Conservation (phyloP, 2,888 invertebrate species). For the Diaprepes abbreviatus region DNA sequence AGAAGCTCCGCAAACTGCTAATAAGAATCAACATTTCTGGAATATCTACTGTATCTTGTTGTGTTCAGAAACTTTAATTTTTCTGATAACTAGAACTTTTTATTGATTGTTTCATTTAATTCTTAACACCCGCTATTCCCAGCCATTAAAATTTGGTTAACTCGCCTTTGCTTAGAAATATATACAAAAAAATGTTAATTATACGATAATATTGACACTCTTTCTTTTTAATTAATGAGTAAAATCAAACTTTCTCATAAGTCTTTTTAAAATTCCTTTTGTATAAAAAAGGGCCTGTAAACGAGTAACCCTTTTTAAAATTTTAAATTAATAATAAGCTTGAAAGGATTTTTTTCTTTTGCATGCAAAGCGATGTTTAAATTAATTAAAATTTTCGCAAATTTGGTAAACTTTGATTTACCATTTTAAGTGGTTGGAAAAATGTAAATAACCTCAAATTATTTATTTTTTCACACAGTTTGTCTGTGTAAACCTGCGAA, state of each 20-base stretch:
- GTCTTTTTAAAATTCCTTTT: conserved; percentile 1
- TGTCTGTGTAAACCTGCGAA: too few relatives aligned
- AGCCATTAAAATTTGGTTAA: too few relatives aligned
- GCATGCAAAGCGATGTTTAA: conserved; percentile 13
- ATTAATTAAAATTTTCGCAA: conserved; percentile 15
- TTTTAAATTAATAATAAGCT: conserved; percentile 12
- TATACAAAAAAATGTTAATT: too few relatives aligned
- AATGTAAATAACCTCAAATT: background rate
- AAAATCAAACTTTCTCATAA: background rate
- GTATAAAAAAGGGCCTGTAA: background rate
- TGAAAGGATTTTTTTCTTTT: background rate
- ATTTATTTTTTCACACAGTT: background rate
- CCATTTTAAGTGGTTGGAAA: background rate
- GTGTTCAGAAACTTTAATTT: too few relatives aligned
- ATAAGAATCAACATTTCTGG: too few relatives aligned
- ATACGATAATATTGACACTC: background rate
- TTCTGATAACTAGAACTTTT: too few relatives aligned
- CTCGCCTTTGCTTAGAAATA: too few relatives aligned
- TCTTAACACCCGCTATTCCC: too few relatives aligned
- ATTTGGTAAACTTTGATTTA: conserved; percentile 14
- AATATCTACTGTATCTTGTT: too few relatives aligned
- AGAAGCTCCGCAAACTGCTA: too few relatives aligned
- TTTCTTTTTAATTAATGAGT: background rate
- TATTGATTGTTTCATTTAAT: too few relatives aligned
- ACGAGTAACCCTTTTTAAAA: conserved; percentile 3